Evolutionary conservation across 1,140 invertebrate species (phyloP), one percentile per base, ranked within the genome.

Genomic region (Papilio xuthus): DNA sequence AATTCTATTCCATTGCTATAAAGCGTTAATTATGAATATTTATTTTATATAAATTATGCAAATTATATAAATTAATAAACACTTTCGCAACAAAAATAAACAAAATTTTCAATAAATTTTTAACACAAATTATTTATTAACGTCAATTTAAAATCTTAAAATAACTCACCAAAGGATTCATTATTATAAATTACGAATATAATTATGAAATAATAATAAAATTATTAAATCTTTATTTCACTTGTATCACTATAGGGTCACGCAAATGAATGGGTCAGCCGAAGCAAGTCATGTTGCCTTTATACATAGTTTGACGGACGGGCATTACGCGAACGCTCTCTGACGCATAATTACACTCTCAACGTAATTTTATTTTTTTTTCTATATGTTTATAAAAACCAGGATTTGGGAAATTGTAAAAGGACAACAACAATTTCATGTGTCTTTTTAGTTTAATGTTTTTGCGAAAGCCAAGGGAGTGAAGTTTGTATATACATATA

Each of bases 91-190:
- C 2, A 13, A 9, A 60, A 60, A 23, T 20, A 56, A 56, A 56
- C 53, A 56, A 7, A 0, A 8, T 60, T 60, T 60, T 60, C 6
- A 23, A 23, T 12, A 26, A 60, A 60, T 13, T 60, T 10, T 26
- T 13, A 60, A 26, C 9, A 60, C 9, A 13, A 20, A 7, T 18
- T 18, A 18, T 28, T 67, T 67, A 4, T 28, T 7, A 8, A 15
- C 18, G 15, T 6, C 0, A 60, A 60, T 9, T n/a, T n/a, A n/a
- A 67, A 67, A 15, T 53, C n/a, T n/a, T n/a, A n/a, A n/a, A n/a
- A 44, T 42, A n/a, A 73, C 71, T 73, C 71, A 73, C 71, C 71
- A 73, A 47, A 73, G 71, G 37, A 26, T 73, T 73, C 71, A 73
- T 73, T 73, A 1, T 47, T 44, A 9, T 47, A 42, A 44, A 41